phyloP scores from a whole-genome alignment of 2,113 vertebrate genomes.

The Channa argus region DNA sequence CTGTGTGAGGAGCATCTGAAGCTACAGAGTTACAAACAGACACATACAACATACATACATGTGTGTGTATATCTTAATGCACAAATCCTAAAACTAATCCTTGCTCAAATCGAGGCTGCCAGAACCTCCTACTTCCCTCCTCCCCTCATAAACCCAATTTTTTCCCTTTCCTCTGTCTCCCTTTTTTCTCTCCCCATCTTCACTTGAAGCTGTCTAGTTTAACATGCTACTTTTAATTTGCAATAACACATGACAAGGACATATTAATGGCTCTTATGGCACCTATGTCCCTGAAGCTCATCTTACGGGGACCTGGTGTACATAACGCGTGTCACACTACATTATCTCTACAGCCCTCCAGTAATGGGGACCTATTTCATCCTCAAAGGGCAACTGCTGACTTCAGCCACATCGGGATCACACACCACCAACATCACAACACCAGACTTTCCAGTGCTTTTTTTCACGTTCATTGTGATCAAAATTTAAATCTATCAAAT shows the following conservation, averaged over 20 bases:
- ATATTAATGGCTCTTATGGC: conserved; percentile 89
- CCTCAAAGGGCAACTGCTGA: conserved; percentile 80
- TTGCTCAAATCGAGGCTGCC: conserved; percentile 42
- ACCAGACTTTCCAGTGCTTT: conserved; percentile 14
- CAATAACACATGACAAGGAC: conserved; percentile 90
- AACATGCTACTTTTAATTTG: conserved; percentile 99
- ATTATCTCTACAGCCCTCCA: conserved; percentile 88
- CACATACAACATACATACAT: conserved; percentile 25
- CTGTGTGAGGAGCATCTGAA: conserved; percentile 86
- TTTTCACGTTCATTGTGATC: conserved; percentile 5
- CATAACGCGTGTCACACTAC: conserved; percentile 88
- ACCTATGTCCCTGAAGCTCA: conserved; percentile 86
- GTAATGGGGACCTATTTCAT: conserved; percentile 82
- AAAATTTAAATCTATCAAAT: neutral
- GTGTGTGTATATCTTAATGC: conserved; percentile 26
- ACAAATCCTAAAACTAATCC: conserved; percentile 55
- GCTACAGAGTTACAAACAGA: conserved; percentile 80
- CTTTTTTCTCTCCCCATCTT: conserved; percentile 47
- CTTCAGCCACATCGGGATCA: conserved; percentile 56
- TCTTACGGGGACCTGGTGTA: conserved; percentile 84
- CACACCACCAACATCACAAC: conserved; percentile 19
- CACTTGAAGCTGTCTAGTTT: conserved; percentile 78
- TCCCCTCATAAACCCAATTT: conserved; percentile 11
- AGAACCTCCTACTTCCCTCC: conserved; percentile 20
- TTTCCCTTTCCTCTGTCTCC: conserved; percentile 25